phyloP scores from a whole-genome alignment of 1,140 invertebrate species.

The Xylocopa sonorina region DNA sequence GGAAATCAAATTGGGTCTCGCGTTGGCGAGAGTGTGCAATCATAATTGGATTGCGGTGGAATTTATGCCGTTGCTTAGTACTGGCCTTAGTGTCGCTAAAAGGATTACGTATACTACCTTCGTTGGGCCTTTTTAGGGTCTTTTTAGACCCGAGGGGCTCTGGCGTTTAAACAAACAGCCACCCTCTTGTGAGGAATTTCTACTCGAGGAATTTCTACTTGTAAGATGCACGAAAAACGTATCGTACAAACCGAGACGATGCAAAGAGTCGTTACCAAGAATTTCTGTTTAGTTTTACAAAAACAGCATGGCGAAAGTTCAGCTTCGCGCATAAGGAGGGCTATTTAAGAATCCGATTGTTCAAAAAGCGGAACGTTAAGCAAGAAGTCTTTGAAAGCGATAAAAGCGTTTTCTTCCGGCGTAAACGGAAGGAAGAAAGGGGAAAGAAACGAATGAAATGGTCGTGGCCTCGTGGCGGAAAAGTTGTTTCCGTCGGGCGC shows the following conservation, averaged over 20 bases:
- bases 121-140: too few relatives aligned
- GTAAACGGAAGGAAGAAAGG: neutral
- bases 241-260: neutral
- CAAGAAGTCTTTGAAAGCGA: neutral
- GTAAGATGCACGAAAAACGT: neutral
- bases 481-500: slow-evolving; percentile 49
- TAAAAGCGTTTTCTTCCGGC: neutral
- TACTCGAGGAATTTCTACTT: too few relatives aligned
- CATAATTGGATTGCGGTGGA: too few relatives aligned
- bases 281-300: neutral
- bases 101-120: too few relatives aligned
- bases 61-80: too few relatives aligned
- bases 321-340: slow-evolving; percentile 8
- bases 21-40: too few relatives aligned
- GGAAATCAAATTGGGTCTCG: neutral
- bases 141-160: too few relatives aligned
- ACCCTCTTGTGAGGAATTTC: too few relatives aligned
- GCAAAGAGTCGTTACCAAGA: neutral
- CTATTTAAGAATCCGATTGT: neutral
- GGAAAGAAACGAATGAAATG: neutral
- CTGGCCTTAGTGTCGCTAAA: too few relatives aligned
- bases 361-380: neutral
- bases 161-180: too few relatives aligned
- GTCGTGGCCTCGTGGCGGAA: slow-evolving; percentile 28
- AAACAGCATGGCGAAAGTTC: neutral